Conservation (phyloP, 1,140 invertebrate genomes). For the Chelonus insularis region DNA sequence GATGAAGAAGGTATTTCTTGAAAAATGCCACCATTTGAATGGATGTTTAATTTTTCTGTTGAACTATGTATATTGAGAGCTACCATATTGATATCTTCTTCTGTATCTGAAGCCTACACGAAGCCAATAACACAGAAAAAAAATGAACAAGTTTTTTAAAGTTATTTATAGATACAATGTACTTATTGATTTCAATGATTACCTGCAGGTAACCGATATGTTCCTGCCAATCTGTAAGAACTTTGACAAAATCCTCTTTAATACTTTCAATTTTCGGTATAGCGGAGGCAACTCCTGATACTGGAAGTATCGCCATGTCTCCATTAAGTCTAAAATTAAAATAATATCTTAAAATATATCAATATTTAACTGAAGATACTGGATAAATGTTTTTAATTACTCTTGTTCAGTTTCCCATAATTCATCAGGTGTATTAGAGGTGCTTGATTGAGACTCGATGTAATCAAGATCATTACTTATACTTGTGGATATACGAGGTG, state of each 20-base stretch:
- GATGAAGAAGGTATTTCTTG: constrained; percentile 28
- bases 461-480: constrained; percentile 47
- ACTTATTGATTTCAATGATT: no score
- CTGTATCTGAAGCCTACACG: constrained; percentile 41
- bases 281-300: constrained; percentile 38
- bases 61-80: constrained; percentile 31
- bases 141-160: no score
- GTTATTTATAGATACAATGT: no score
- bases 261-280: constrained; percentile 43
- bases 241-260: constrained; percentile 55
- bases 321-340: constrained; percentile 38
- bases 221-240: constrained; percentile 55
- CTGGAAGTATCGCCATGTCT: constrained; percentile 41
- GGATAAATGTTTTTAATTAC: constrained; percentile 26
- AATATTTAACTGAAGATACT: constrained; percentile 13
- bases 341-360: constrained; percentile 13
- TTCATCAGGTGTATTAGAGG: constrained; percentile 31
- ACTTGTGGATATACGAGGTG: constrained; percentile 38
- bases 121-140: neutral
- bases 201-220: constrained; percentile 54
- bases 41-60: constrained; percentile 27
- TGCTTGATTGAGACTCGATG: constrained; percentile 30
- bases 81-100: constrained; percentile 46
- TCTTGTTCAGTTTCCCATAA: constrained; percentile 47
- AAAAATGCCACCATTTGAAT: constrained; percentile 39